phyloP scores from a whole-genome alignment of 2,888 invertebrate species.

The Apeira syringaria region DNA sequence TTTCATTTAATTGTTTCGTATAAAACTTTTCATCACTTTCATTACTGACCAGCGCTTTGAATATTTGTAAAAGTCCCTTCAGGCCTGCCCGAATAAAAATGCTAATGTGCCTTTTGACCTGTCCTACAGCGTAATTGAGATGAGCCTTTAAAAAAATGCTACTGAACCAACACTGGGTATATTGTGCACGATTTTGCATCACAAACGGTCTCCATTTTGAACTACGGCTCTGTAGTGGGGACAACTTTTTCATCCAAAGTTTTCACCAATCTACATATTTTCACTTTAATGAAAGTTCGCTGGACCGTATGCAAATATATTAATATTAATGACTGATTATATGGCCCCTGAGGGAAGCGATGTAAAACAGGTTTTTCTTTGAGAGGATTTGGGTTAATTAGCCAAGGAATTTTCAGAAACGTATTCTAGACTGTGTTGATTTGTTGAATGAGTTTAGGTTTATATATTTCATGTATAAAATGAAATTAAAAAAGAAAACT shows the following conservation, averaged over 20 bases:
- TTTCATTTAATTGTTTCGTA: constrained; percentile 24
- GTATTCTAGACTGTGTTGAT: background rate
- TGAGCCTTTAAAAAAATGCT: constrained; percentile 40
- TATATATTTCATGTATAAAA: too few relatives aligned
- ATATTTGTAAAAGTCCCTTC: constrained; percentile 40
- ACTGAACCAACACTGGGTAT: constrained; percentile 24
- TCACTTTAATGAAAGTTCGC: constrained; percentile 51
- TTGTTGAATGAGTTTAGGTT: too few relatives aligned
- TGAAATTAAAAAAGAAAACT: too few relatives aligned
- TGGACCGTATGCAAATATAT: constrained; percentile 48
- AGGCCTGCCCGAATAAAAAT: constrained; percentile 63
- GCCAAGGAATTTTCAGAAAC: constrained; percentile 20
- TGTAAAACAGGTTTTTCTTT: constrained; percentile 35
- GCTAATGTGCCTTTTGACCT: constrained; percentile 66
- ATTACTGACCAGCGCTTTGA: constrained; percentile 31
- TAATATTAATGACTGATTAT: constrained; percentile 72
- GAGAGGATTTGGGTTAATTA: constrained; percentile 42
- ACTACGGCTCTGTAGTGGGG: constrained; percentile 43
- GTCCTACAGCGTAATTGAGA: constrained; percentile 57
- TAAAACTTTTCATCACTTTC: constrained; percentile 33
- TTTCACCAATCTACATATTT: constrained; percentile 61
- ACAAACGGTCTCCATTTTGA: constrained; percentile 63
- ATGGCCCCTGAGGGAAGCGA: constrained; percentile 45
- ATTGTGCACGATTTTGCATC: constrained; percentile 62
- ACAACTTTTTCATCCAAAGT: constrained; percentile 46